A percentile compares a stretch with the other conserved stretches of the same genome.
These are phyloP conservation scores for Oreortyx pictus DNA, from an alignment of 2,797 vertebrate species.

Conservation along the genomic window DNA sequence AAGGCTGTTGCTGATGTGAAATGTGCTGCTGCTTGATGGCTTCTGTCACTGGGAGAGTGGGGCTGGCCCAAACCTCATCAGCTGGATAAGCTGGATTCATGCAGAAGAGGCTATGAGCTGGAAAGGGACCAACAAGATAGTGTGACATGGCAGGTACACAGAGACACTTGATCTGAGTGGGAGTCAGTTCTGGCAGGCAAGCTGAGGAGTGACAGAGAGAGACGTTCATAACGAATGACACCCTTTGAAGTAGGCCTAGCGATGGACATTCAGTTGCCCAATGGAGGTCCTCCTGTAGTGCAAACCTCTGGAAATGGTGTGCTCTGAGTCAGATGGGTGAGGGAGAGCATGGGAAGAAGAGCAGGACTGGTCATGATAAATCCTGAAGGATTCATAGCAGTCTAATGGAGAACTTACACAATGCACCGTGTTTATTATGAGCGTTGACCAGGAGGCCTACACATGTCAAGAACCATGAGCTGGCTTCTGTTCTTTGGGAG, in stretches of 20 bases:
- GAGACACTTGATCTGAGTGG: neutral
- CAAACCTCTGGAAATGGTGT: neutral
- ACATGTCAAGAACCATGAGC: neutral
- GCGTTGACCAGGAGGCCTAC: neutral
- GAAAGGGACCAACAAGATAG: neutral
- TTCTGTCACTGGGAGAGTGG: neutral
- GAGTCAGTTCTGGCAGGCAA: neutral
- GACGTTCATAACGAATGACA: neutral
- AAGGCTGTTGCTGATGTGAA: neutral
- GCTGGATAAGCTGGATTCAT: neutral
- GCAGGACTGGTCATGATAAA: neutral
- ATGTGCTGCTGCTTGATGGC: neutral
- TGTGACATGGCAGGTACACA: neutral
- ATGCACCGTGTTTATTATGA: accelerated
- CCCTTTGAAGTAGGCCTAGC: neutral
- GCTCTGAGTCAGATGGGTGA: neutral
- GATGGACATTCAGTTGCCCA: neutral
- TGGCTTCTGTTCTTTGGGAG: neutral
- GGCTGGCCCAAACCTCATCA: neutral
- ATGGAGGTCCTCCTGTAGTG: neutral
- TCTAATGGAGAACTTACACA: neutral
- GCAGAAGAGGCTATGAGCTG: neutral
- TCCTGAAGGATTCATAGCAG: neutral
- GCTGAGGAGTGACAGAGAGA: neutral
- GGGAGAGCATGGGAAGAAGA: neutral